Evolutionary conservation across 1,140 invertebrate genomes (phyloP), one percentile per base, ranked within the genome.

Genomic region (Littorina saxatilis): DNA sequence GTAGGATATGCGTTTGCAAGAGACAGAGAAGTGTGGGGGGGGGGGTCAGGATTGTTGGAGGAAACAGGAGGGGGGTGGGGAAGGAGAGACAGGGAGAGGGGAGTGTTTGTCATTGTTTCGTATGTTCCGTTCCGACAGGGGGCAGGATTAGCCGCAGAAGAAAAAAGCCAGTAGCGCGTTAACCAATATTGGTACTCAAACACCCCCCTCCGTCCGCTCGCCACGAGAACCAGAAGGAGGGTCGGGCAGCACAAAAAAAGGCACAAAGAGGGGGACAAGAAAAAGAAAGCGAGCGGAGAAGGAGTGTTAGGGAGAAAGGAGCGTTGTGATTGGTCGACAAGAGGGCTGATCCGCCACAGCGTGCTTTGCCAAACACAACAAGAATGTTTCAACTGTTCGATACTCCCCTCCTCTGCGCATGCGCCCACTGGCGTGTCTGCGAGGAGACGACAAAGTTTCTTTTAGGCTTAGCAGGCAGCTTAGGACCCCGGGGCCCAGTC

Each of bases 101-200:
- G n/a, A 11, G 58, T 82, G 63, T 82, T 82, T 82, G 80, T 61
- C 55, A 77, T 76, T 68, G 80, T 70, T 76, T 77, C 80, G 68
- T 77, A 82, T 82, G 55, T 82, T 82, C 80, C 80, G 80, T 50
- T 76, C 37, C 37, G 80, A 74, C 80, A 61, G 27, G 61, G 61
- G 27, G 37, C 37, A 13, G 80, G 80, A 82, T 82, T 82, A 82
- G 75, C 80, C 70, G 35, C 75, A 50, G 35, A 29, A 76, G 61
- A 81, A 77, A 47, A 82, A 77, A 61, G 73, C 74, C 55, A 35
- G 50, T 52, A 76, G 72, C 50, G 52, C 40, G 43, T 27, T 47
- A 58, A 77, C 80, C 63, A 82, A 82, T 82, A 82, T 82, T 82
- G 70, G 74, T 63, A 43, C 50, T 63, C 73, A 75, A 82, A 82